Conservation (phyloP, 2,888 invertebrate genomes). For the Caenorhabditis panamensis region DNA sequence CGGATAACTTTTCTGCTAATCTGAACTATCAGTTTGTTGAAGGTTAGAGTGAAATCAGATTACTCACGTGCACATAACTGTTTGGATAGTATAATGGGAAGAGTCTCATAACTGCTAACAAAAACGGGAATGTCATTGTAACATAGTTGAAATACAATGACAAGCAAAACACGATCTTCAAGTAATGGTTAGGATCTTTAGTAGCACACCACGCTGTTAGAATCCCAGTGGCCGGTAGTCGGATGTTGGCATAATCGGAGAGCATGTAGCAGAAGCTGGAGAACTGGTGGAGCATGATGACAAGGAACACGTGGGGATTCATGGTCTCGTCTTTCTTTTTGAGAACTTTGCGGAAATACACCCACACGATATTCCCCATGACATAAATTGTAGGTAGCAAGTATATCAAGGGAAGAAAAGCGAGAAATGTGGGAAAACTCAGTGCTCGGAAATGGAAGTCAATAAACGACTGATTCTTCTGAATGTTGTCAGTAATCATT, state of each 20-base stretch:
- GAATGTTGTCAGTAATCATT: conserved; percentile 5
- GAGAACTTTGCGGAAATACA: background rate
- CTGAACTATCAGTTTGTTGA: conserved; percentile 2
- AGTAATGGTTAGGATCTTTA: conserved; percentile 3
- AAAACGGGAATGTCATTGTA: conserved; percentile 18
- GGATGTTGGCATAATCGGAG: conserved; percentile 25
- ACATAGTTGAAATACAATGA: conserved; percentile 29
- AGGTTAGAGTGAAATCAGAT: background rate
- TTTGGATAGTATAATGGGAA: conserved; percentile 16
- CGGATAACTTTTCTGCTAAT: conserved; percentile 6
- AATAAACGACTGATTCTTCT: conserved; percentile 1
- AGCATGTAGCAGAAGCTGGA: conserved; percentile 31
- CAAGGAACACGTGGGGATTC: conserved; percentile 2
- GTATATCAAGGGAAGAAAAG: background rate
- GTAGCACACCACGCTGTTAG: conserved; percentile 24
- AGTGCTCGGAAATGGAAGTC: background rate
- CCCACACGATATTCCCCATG: background rate
- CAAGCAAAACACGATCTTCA: conserved; percentile 6
- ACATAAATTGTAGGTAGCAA: background rate
- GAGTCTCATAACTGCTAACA: conserved; percentile 14
- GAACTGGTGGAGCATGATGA: conserved; percentile 2
- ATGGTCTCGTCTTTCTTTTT: background rate
- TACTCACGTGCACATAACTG: background rate
- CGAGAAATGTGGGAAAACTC: background rate
- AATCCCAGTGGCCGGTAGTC: conserved; percentile 26